Base-by-base conservation (phyloP, 2,797 vertebrate species). In the Myotis myotis region DNA sequence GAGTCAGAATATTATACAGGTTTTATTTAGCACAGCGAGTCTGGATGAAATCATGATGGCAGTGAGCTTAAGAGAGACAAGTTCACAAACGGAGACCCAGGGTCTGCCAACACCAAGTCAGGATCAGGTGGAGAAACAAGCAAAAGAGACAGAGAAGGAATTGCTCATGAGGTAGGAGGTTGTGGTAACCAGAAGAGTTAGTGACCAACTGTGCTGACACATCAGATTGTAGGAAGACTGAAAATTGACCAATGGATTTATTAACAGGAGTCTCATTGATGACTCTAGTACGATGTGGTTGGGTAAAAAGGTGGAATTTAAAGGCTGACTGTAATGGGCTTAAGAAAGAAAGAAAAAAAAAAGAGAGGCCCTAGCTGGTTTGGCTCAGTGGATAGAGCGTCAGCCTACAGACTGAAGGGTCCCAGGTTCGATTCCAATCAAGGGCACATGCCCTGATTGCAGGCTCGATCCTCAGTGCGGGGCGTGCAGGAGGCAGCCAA, bases 181-280 rank as follows among this genome's bases (percentile, higher is more conserved):
- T 66, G 36, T 78, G 28, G 44, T 28, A 30, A 53, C 41, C 2
- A 5, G n/a, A 74, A 33, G 38, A 72, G 36, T 28, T 13, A 22
- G n/a, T 15, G 25, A 13, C 0, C 15, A 25, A 36, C 4, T 25
- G 13, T 38, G 9, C 17, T 8, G 7, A 41, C 0, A 33, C 19
- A 22, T 12, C 36, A 44, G 57, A 51, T 4, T 13, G 6, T 9
- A 66, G 6, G 38, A 83, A 87, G 20, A 71, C 16, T 44, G 8
- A 84, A 87, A 68, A 41, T 6, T 33, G 17, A n/a, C 44, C 22
- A 36, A 6, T 0, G 6, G 19, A 53, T n/a, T 44, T 70, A 78
- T n/a, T 28, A 11, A 8, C 16, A 8, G 23, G n/a, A 11, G 12
- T 55, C 8, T 53, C 49, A 38, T 2, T 64, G 28, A 44, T 62